phyloP scores from a whole-genome alignment of 2,113 vertebrate genomes.

The Centropus unirufus region DNA sequence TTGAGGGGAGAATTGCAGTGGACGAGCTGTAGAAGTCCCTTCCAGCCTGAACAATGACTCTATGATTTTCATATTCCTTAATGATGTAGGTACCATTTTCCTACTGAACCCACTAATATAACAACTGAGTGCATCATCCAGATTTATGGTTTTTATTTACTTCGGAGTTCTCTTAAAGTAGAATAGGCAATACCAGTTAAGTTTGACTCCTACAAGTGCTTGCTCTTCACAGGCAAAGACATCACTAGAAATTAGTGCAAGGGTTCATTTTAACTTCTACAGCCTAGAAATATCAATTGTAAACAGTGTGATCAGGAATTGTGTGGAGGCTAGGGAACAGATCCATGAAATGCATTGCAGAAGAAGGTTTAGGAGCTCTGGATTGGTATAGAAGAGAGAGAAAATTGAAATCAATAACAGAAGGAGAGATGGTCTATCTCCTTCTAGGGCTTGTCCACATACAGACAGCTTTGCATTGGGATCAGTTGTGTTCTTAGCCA shows the following conservation, averaged over 20 bases:
- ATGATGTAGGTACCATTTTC: constrained; percentile 23
- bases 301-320: neutral
- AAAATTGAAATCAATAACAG: neutral
- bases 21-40: neutral
- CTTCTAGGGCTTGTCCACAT: neutral
- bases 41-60: neutral
- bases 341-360: neutral
- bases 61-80: neutral
- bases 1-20: neutral
- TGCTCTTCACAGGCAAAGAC: neutral
- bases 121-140: neutral
- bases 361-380: neutral
- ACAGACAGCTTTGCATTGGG: neutral
- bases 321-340: neutral
- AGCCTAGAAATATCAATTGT: neutral
- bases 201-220: neutral
- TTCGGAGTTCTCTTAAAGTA: neutral
- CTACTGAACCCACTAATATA: constrained; percentile 1
- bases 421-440: neutral
- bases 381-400: neutral
- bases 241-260: neutral
- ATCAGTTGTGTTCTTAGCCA: neutral
- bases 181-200: neutral
- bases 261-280: neutral
- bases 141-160: neutral